Evolutionary conservation across 2,888 invertebrate species (phyloP).

Genomic region (Phrixothrix hirtus): DNA sequence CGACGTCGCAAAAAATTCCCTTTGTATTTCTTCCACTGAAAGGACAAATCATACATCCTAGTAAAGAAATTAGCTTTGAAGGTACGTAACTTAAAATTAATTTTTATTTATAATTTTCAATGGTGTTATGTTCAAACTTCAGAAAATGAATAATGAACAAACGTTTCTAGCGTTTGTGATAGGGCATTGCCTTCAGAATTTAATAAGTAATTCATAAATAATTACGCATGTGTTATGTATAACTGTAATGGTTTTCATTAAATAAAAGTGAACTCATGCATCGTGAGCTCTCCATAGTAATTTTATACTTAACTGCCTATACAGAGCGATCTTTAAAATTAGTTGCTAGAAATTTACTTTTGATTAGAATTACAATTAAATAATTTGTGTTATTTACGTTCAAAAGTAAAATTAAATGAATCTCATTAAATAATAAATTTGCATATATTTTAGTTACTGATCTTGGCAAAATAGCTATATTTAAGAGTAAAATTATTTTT

Average conservation of each 20-base stretch:
- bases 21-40: constrained; percentile 83
- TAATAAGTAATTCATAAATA: constrained; percentile 28
- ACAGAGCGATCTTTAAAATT: background rate
- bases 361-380: no score
- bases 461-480: no score
- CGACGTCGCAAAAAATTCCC: constrained; percentile 76
- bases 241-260: constrained; percentile 28
- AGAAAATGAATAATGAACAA: constrained; percentile 22
- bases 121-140: no score
- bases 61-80: constrained; percentile 81
- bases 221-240: constrained; percentile 23
- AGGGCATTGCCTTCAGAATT: constrained; percentile 28
- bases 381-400: no score
- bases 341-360: no score
- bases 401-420: no score
- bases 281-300: background rate
- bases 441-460: no score
- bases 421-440: no score
- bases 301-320: background rate
- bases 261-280: constrained; percentile 33
- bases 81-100: constrained; percentile 64
- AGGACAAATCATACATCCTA: constrained; percentile 87
- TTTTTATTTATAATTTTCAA: no score
- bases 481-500: no score
- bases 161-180: constrained; percentile 10